Percentiles rank a stretch among this genome's conserved stretches.
phyloP scores from a whole-genome alignment of 2,888 invertebrate species.

The Dermolepida albohirtum region DNA sequence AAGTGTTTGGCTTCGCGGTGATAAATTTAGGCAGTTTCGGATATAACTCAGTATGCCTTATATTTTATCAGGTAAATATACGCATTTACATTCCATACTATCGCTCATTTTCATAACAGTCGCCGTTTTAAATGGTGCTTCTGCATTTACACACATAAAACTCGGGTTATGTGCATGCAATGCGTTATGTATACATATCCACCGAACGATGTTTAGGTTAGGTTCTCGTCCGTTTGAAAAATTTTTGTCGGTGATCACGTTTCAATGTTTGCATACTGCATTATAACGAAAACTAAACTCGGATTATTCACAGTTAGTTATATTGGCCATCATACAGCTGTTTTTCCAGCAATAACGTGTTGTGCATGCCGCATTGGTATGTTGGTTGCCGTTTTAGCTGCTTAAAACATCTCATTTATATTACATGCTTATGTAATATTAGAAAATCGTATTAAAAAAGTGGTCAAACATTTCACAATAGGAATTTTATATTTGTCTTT shows the following conservation, averaged over 20 bases:
- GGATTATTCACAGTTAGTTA: constrained; percentile 19
- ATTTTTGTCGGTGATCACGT: constrained; percentile 11
- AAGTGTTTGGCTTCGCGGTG: constrained; percentile 62
- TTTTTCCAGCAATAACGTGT: constrained; percentile 29
- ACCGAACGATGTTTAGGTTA: constrained; percentile 41
- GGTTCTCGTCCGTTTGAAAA: constrained; percentile 33
- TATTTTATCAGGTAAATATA: constrained; percentile 58
- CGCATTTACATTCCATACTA: neutral
- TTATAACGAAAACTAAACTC: constrained; percentile 25
- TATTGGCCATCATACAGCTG: constrained; percentile 34
- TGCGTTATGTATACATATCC: neutral
- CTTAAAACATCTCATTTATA: no score
- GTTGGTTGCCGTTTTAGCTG: neutral
- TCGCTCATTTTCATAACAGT: constrained; percentile 1
- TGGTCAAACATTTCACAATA: no score
- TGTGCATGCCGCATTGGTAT: constrained; percentile 11
- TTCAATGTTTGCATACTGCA: constrained; percentile 28
- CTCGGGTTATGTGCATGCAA: neutral
- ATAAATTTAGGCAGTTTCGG: constrained; percentile 58
- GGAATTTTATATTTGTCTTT: no score
- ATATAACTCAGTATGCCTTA: constrained; percentile 61
- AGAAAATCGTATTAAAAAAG: no score
- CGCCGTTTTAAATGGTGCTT: neutral
- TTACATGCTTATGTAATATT: no score
- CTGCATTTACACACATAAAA: neutral